Evolutionary conservation across 2,113 vertebrate species (phyloP).

Genomic region (Haemorhous mexicanus): DNA sequence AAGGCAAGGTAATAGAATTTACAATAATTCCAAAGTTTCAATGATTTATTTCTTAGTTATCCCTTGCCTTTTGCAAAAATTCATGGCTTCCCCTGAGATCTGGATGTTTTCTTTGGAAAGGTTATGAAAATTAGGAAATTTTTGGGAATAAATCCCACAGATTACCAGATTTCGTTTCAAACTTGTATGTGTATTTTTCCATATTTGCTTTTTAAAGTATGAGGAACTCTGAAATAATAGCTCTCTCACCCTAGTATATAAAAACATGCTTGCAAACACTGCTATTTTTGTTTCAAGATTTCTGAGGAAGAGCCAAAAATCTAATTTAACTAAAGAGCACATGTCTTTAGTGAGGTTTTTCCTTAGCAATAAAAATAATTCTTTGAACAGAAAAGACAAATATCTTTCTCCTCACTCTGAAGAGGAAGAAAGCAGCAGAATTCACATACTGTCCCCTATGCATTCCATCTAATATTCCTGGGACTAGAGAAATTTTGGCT

Average conservation of each 20-base stretch:
- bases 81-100: background rate
- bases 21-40: background rate
- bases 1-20: background rate
- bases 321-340: background rate
- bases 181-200: background rate
- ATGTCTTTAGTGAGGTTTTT: background rate
- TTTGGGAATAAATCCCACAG: background rate
- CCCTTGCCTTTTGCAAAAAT: background rate
- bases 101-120: background rate
- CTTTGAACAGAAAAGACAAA: background rate
- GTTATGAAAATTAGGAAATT: background rate
- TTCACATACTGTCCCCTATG: background rate
- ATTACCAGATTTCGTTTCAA: background rate
- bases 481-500: background rate
- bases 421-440: background rate
- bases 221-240: background rate
- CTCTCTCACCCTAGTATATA: background rate
- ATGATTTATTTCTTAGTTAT: background rate
- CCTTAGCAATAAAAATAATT: background rate
- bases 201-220: background rate
- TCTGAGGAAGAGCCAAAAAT: background rate
- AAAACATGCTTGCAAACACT: background rate
- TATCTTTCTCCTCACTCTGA: background rate
- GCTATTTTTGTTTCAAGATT: background rate
- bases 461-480: background rate